phyloP scores from a whole-genome alignment of 2,113 vertebrate genomes.

The Tamias sibiricus region DNA sequence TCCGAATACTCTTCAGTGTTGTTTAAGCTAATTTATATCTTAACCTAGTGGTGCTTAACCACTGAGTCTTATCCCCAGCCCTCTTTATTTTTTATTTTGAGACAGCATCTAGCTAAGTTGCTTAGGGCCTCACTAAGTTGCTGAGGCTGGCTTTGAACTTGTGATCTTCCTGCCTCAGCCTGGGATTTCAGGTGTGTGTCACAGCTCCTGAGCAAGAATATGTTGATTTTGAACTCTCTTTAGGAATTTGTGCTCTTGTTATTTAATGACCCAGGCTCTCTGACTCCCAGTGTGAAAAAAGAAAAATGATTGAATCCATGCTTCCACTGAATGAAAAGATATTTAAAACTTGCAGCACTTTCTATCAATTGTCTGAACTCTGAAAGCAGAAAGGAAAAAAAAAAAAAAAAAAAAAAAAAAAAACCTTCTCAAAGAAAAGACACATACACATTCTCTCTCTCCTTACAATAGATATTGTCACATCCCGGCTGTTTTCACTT shows the following conservation, averaged over 20 bases:
- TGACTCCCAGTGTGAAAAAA: background rate
- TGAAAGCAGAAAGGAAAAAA: background rate
- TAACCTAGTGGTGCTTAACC: background rate
- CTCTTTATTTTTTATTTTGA: too few species aligned
- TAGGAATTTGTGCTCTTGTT: background rate
- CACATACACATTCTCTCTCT: background rate
- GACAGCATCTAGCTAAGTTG: too few species aligned
- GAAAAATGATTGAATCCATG: background rate
- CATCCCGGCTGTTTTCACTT: background rate
- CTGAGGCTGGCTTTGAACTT: too few species aligned
- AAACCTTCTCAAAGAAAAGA: background rate
- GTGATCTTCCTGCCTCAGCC: too few species aligned
- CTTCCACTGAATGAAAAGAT: slow-evolving; percentile 24
- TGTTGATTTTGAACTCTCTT: background rate
- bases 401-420: background rate
- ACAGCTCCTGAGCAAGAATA: background rate
- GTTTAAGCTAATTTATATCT: background rate
- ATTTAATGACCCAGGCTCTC: slow-evolving; percentile 27
- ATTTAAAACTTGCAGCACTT: slow-evolving; percentile 36
- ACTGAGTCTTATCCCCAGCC: too few species aligned
- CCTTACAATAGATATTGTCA: background rate
- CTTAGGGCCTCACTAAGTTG: too few species aligned
- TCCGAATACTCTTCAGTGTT: background rate
- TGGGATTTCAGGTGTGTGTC: too few species aligned
- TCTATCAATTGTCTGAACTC: slow-evolving; percentile 23